phyloP scores from a whole-genome alignment of 2,888 invertebrate species.

The Melanostoma scalare region DNA sequence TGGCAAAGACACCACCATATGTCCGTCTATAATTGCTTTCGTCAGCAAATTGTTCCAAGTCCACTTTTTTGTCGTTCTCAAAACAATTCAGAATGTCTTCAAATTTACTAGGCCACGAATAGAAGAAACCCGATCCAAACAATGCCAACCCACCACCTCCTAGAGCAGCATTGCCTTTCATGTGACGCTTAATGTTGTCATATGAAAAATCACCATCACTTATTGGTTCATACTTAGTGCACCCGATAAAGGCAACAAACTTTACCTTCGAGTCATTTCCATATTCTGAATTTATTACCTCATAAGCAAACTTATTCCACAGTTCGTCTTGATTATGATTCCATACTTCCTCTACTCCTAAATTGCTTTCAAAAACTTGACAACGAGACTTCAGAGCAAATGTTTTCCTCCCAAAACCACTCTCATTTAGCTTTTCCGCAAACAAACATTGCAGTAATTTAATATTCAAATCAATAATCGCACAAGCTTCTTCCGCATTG shows the following conservation, averaged over 20 bases:
- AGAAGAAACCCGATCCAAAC: conserved; percentile 94
- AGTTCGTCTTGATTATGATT: conserved; percentile 89
- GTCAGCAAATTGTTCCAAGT: conserved; percentile 90
- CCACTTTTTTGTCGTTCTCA: conserved; percentile 84
- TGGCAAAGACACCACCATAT: conserved; percentile 93
- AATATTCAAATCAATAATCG: conserved; percentile 89
- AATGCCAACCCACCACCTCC: conserved; percentile 96
- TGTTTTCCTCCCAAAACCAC: conserved; percentile 88
- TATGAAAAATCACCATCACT: conserved; percentile 86
- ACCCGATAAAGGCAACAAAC: conserved; percentile 94
- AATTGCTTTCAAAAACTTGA: conserved; percentile 87
- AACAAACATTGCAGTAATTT: conserved; percentile 92
- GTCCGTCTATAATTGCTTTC: conserved; percentile 95
- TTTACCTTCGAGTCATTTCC: conserved; percentile 86
- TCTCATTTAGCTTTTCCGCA: conserved; percentile 92
- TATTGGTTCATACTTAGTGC: conserved; percentile 90
- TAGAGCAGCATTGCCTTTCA: conserved; percentile 93
- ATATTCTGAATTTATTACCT: conserved; percentile 88
- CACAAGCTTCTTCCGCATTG: conserved; percentile 85
- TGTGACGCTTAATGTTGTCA: conserved; percentile 87
- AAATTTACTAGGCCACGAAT: conserved; percentile 92
- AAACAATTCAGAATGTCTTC: conserved; percentile 85
- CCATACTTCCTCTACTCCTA: conserved; percentile 88
- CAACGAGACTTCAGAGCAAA: conserved; percentile 91
- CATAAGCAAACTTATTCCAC: conserved; percentile 92